Evolutionary conservation across 1,140 invertebrate genomes (phyloP).

Genomic region (Sarcophaga peregrina): DNA sequence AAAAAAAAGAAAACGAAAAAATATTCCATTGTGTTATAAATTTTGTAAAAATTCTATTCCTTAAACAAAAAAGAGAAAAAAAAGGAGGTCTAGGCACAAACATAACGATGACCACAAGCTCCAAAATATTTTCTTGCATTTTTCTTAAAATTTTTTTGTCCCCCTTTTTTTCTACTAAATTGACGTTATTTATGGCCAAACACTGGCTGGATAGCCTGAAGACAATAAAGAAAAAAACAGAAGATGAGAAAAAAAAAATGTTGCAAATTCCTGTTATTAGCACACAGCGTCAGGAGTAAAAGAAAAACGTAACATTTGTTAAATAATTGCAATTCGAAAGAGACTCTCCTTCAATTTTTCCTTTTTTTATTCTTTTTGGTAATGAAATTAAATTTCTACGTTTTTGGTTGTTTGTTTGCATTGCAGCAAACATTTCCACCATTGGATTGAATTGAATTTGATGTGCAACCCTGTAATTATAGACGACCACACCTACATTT

Average conservation of each 20-base stretch:
- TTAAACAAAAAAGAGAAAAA: not conserved
- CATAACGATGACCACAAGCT: not conserved
- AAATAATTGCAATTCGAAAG: not conserved
- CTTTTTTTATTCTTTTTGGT: not conserved
- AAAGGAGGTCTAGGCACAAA: not conserved
- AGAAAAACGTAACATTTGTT: constrained; percentile 31
- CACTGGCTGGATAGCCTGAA: no score
- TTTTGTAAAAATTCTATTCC: constrained; percentile 8
- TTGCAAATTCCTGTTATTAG: constrained; percentile 6
- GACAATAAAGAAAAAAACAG: not conserved
- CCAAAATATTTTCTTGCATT: no score
- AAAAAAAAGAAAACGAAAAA: not conserved
- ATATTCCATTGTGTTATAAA: constrained; percentile 29
- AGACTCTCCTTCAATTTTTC: not conserved
- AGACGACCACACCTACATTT: constrained; percentile 18
- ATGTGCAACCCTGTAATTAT: constrained; percentile 37
- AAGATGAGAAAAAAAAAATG: not conserved
- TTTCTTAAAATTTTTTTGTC: not conserved
- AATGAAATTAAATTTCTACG: not conserved
- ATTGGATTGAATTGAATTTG: constrained; percentile 25
- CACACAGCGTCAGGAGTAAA: not conserved
- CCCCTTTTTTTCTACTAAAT: not conserved
- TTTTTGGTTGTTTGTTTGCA: not conserved
- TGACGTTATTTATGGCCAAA: constrained; percentile 33
- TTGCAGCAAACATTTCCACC: constrained; percentile 12